These are phyloP conservation scores for Asbolus verrucosus DNA, from an alignment of 1,140 invertebrate genomes.

Conservation along the genomic window DNA sequence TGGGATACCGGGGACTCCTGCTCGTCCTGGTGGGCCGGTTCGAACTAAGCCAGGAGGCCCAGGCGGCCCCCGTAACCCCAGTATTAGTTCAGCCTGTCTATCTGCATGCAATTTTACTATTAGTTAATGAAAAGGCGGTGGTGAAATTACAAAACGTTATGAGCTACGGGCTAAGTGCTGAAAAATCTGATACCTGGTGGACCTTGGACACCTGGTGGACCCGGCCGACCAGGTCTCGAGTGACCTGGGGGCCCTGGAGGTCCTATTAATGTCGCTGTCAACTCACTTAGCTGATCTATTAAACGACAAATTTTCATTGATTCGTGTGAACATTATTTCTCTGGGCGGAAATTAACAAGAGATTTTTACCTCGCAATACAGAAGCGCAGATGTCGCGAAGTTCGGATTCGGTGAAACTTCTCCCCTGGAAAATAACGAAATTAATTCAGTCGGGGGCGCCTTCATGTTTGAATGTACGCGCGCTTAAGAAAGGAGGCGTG, in stretches of 20 bases:
- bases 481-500: neutral
- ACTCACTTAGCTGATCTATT: slow-evolving; percentile 72
- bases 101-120: slow-evolving; percentile 65
- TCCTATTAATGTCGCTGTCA: slow-evolving; percentile 71
- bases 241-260: slow-evolving; percentile 73
- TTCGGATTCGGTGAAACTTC: slow-evolving; percentile 69
- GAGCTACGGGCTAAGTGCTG: neutral
- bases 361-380: slow-evolving; percentile 69
- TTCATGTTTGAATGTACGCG: too few relatives aligned
- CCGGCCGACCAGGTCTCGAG: slow-evolving; percentile 71
- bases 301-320: neutral
- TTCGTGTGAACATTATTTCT: too few relatives aligned
- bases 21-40: slow-evolving; percentile 59
- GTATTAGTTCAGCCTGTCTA: slow-evolving; percentile 68
- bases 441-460: too few relatives aligned
- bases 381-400: slow-evolving; percentile 70
- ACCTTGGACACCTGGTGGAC: slow-evolving; percentile 73
- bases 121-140: slow-evolving; percentile 8
- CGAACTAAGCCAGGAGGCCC: slow-evolving; percentile 60
- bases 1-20: slow-evolving; percentile 62
- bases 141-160: neutral
- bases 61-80: slow-evolving; percentile 62
- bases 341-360: slow-evolving; percentile 31
- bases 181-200: slow-evolving; percentile 68
- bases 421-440: slow-evolving; percentile 64